A percentile compares a stretch with the other conserved stretches of the same genome.
Conservation (phyloP, 2,888 invertebrate species). For the Cephalotes varians region DNA sequence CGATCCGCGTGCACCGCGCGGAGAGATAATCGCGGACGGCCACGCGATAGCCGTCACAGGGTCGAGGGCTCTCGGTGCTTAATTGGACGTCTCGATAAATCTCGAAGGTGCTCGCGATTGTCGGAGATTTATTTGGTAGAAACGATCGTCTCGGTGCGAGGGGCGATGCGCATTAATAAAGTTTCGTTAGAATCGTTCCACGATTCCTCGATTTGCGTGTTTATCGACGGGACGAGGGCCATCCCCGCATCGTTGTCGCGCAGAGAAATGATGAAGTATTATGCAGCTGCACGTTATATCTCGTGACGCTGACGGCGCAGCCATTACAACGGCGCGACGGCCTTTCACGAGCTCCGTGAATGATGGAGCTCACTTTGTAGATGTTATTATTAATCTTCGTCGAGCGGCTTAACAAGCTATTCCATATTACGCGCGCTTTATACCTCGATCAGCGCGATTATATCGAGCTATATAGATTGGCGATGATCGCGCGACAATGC, state of each 20-base stretch:
- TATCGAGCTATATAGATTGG: conserved; percentile 17
- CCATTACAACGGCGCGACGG: conserved; percentile 32
- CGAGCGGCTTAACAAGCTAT: conserved; percentile 51
- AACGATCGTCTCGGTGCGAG: conserved; percentile 17
- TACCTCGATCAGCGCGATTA: conserved; percentile 33
- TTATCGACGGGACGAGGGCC: not conserved
- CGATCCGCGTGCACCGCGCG: conserved; percentile 18
- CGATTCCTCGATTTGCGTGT: not conserved
- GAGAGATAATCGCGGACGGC: conserved; percentile 60
- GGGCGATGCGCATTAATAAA: conserved; percentile 3
- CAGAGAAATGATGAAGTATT: conserved; percentile 45
- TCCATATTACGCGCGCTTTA: conserved; percentile 47
- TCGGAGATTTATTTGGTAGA: conserved; percentile 58
- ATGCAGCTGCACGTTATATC: conserved; percentile 11
- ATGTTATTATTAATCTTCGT: conserved; percentile 56
- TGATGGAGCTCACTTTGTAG: conserved; percentile 50
- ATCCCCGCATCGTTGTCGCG: conserved; percentile 30
- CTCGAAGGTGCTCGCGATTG: conserved; percentile 47
- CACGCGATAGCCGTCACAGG: conserved; percentile 71
- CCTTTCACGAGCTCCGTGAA: conserved; percentile 47
- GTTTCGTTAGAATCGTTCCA: conserved; percentile 1
- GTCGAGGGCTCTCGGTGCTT: conserved; percentile 65
- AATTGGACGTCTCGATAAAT: conserved; percentile 70
- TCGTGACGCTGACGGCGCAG: conserved; percentile 2
- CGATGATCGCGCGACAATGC: conserved; percentile 19